phyloP scores from a whole-genome alignment of 2,113 vertebrate species.

The Tyrannus savana region DNA sequence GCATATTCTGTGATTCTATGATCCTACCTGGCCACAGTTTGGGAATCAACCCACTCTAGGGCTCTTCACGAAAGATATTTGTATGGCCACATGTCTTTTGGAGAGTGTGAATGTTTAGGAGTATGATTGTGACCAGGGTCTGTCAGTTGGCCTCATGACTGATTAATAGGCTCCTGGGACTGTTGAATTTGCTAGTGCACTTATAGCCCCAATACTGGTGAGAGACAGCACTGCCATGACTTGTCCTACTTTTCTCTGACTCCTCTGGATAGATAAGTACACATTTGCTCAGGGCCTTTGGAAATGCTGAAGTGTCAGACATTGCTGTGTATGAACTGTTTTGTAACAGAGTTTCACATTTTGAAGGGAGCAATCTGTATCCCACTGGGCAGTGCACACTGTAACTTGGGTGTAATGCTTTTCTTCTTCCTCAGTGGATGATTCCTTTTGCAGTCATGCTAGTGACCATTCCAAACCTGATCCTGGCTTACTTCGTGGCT shows the following conservation, averaged over 20 bases:
- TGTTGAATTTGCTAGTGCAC: not conserved
- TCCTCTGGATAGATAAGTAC: not conserved
- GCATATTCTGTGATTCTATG: not conserved
- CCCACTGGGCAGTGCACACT: not conserved
- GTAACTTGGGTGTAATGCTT: not conserved
- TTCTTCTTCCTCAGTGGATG: conserved; percentile 82
- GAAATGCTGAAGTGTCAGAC: not conserved
- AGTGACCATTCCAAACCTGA: conserved; percentile 85
- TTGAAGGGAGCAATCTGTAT: not conserved
- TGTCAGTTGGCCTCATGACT: not conserved
- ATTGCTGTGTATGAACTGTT: not conserved
- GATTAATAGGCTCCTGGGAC: not conserved
- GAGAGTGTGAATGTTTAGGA: not conserved
- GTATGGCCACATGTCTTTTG: not conserved
- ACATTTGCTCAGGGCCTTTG: not conserved
- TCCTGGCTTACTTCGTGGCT: conserved; percentile 88
- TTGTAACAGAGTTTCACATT: not conserved
- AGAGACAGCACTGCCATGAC: not conserved
- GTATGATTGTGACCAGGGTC: not conserved
- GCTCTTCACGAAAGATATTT: not conserved
- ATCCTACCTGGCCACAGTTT: not conserved
- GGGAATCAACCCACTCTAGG: not conserved
- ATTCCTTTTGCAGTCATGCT: conserved; percentile 91
- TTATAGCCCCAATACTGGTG: not conserved
- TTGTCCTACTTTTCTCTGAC: not conserved